Evolutionary conservation across 2,113 vertebrate genomes (phyloP).

Genomic region (Ciconia maguari): DNA sequence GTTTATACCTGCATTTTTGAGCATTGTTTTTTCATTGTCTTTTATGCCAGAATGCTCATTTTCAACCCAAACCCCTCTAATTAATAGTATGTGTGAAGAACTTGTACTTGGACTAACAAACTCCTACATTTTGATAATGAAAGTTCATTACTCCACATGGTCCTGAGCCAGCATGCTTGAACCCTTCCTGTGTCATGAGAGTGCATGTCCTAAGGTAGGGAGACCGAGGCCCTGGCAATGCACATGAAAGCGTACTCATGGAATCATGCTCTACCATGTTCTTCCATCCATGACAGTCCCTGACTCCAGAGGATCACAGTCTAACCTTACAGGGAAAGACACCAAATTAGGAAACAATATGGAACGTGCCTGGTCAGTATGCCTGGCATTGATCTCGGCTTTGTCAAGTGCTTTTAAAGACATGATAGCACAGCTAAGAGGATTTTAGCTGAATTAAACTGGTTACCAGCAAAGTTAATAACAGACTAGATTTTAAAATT

Average conservation of each 20-base stretch:
- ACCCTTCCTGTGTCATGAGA: neutral
- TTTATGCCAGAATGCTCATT: neutral
- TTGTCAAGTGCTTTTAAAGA: neutral
- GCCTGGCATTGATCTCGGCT: neutral
- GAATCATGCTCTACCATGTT: neutral
- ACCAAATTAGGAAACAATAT: neutral
- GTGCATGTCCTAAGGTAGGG: neutral
- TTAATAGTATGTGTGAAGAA: neutral
- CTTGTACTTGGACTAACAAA: neutral
- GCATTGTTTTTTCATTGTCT: neutral
- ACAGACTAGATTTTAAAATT: neutral
- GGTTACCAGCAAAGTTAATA: neutral
- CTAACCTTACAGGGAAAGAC: neutral
- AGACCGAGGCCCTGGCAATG: neutral
- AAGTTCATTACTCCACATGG: neutral
- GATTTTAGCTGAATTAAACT: neutral
- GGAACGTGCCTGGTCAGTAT: neutral
- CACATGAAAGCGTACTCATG: neutral
- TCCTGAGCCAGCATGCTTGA: neutral
- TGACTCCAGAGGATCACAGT: neutral
- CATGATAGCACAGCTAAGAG: neutral
- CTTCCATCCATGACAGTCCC: neutral
- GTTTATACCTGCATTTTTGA: neutral
- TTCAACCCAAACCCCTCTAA: neutral
- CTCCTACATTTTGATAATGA: neutral